These are phyloP conservation scores for Solenodon paradoxus DNA, from an alignment of 2,113 vertebrate genomes.

Conservation along the genomic window DNA sequence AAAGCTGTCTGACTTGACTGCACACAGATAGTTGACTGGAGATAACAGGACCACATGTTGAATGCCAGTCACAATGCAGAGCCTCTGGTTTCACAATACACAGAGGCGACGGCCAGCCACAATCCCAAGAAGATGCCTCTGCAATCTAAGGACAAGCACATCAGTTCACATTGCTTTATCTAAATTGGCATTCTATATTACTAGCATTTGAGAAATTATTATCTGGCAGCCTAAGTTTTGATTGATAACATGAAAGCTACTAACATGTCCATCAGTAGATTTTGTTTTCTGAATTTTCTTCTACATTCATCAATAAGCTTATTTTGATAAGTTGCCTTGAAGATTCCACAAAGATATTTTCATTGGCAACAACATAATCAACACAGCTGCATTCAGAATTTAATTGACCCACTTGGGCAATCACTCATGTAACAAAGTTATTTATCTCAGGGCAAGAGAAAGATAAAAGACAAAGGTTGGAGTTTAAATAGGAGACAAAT, in stretches of 20 bases:
- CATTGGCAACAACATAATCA: conserved; percentile 42
- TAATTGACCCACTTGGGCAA: conserved; percentile 49
- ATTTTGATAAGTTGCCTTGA: conserved; percentile 38
- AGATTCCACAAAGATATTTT: conserved; percentile 28
- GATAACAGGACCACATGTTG: background rate
- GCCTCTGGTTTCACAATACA: accelerated
- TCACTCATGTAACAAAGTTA: conserved; percentile 27
- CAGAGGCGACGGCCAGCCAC: background rate
- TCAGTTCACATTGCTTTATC: background rate
- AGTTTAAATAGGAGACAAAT: conserved; percentile 40
- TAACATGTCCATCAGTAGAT: background rate
- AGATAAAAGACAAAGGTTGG: conserved; percentile 9
- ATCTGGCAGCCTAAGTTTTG: background rate
- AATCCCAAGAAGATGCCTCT: background rate
- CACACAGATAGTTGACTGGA: background rate
- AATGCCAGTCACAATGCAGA: background rate
- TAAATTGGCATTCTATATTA: background rate
- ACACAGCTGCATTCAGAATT: conserved; percentile 40
- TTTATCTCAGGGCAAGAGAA: conserved; percentile 21
- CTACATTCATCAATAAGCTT: background rate
- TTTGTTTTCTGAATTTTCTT: background rate
- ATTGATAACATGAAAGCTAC: background rate
- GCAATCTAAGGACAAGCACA: background rate
- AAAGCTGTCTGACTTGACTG: background rate
- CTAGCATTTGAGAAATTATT: background rate